Base-by-base conservation (phyloP, 2,797 vertebrate species). In the Zalophus californianus region DNA sequence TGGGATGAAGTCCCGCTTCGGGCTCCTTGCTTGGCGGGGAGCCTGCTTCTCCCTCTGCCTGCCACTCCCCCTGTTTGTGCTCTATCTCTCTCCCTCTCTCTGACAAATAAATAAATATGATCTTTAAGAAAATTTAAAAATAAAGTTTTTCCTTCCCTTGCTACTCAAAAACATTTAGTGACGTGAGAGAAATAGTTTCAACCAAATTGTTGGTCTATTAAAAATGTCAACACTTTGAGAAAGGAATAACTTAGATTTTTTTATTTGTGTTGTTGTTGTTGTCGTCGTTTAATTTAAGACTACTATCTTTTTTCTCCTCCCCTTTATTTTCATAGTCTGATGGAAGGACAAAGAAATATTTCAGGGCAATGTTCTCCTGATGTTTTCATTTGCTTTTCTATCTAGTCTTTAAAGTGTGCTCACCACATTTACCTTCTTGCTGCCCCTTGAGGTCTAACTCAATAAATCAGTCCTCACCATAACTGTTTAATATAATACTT, bases 101-200 rank as follows among this genome's bases (percentile, higher is more conserved):
- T 66, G 62, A n/a, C 27, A 64, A 64, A 64, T 18, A 66, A 66
- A 32, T 16, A 66, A 66, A 66, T n/a, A 32, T n/a, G n/a, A 66
- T 66, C 29, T n/a, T 50, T 32, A 64, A 29, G 7, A 64, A 66
- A 66, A 15, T 32, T 7, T 16, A 64, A 60, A 66, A 66, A 16
- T 41, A 70, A 95, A 64, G 0, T 1, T 13, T 66, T 82, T 84
- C 2, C 21, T 72, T 13, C 29, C 50, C 48, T 89, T 64, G 86
- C 20, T 64, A 64, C 18, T 72, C 20, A 80, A 83, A 96, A 75
- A 48, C 13, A 48, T 48, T 93, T 38, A 41, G 13, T 86, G 64
- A 66, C 68, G 16, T 35, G 73, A 87, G 27, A 84, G 89, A 94
- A 94, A 85, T 44, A 52, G 25, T 73, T 95, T 96, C 14, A 20